phyloP scores from a whole-genome alignment of 2,888 invertebrate species.

The Callyntrura sp. region DNA sequence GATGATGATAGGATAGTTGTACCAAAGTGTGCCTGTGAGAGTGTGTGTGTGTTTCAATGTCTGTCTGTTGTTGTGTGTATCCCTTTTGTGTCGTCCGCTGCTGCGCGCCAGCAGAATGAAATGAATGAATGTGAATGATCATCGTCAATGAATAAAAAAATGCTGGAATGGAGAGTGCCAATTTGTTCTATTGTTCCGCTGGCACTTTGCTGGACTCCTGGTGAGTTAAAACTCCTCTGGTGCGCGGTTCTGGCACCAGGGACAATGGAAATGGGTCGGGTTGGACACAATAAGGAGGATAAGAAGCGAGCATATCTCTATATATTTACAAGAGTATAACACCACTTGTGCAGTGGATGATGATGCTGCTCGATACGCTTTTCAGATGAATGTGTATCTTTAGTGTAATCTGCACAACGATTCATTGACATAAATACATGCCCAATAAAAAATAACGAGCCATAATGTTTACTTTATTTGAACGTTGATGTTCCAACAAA shows the following conservation, averaged over 20 bases:
- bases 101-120: neutral
- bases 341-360: neutral
- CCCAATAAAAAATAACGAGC: neutral
- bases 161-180: constrained; percentile 73
- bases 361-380: neutral
- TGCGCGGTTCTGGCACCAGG: constrained; percentile 30
- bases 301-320: constrained; percentile 45
- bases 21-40: neutral
- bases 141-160: constrained; percentile 62
- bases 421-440: neutral
- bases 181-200: constrained; percentile 77
- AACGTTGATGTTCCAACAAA: neutral
- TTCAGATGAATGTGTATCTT: neutral
- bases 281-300: neutral
- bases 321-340: neutral
- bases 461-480: neutral
- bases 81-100: neutral
- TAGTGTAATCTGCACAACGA: neutral
- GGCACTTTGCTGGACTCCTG: constrained; percentile 76
- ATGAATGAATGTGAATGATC: constrained; percentile 60
- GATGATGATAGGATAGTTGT: neutral
- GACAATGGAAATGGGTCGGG: constrained; percentile 65
- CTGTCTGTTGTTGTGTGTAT: neutral
- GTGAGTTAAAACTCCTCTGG: constrained; percentile 56
- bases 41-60: neutral